Conservation (phyloP, 2,113 vertebrate genomes). For the Callopanchax toddi region DNA sequence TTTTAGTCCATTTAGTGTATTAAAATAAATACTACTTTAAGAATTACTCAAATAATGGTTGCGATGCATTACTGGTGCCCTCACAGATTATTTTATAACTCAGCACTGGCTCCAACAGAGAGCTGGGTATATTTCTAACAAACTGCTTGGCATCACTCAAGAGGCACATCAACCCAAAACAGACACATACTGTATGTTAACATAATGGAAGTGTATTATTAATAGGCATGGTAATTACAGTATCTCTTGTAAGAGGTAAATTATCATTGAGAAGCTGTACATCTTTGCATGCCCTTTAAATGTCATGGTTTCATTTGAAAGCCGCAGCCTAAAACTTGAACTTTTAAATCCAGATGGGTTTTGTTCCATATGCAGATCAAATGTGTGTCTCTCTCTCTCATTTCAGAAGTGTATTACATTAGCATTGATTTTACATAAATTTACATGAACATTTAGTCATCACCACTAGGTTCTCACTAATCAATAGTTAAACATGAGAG, state of each 20-base stretch:
- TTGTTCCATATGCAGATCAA: not conserved
- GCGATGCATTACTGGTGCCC: no score
- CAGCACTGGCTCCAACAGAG: not conserved
- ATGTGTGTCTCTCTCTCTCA: constrained; percentile 11
- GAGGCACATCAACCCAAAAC: constrained; percentile 7
- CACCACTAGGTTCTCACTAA: constrained; percentile 1
- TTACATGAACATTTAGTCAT: constrained; percentile 3
- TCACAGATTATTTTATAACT: no score
- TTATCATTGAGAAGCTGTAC: constrained; percentile 17
- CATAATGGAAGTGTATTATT: no score
- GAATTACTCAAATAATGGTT: not conserved
- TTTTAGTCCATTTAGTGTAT: no score
- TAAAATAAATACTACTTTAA: no score
- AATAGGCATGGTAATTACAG: constrained; percentile 34
- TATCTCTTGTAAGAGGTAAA: constrained; percentile 10
- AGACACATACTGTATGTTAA: not conserved
- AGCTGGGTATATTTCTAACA: not conserved
- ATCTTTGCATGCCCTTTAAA: constrained; percentile 24
- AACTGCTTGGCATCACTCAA: not conserved
- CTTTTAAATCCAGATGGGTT: constrained; percentile 8
- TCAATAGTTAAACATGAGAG: constrained; percentile 1
- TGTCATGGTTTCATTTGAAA: constrained; percentile 10
- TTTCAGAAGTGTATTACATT: not conserved
- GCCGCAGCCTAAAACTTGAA: not conserved
- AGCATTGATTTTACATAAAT: constrained; percentile 24